Evolutionary conservation across 2,888 invertebrate species (phyloP), one percentile per base, ranked within the genome.

Genomic region (Mamestra brassicae): DNA sequence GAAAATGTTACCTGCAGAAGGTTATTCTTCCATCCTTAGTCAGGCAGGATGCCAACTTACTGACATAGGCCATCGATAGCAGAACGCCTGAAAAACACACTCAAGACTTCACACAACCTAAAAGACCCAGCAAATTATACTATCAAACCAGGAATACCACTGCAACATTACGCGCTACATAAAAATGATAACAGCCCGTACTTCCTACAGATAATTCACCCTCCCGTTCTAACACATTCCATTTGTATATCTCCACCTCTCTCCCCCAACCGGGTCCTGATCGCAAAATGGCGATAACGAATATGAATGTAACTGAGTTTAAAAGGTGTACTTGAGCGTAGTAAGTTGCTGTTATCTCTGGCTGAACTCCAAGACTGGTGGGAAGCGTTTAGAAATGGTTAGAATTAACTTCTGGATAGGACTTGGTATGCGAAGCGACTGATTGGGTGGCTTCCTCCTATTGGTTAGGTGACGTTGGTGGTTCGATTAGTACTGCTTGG

Each of bases 231-330:
- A 54, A 42, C 78, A 65, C 50, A 63, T 36, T 11, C 7, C n/a
- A 38, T 66, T 62, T 47, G 26, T 58, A 71, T 79, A 71, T 76
- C 64, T 55, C 71, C 71, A 71, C 83, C 86, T 71, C 66, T 60
- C 64, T 81, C 74, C 57, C 68, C 69, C 68, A 67, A 54, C 69
- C 60, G 74, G 75, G 76, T 60, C 62, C 73, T 78, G 85, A 84
- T 86, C 85, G 74, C 77, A 74, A 72, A 80, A 74, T 79, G 84
- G 73, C 80, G 87, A 89, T 88, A 85, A 81, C 71, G 85, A 81
- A 85, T 86, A 90, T 88, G 86, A 90, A 89, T 87, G 85, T 80
- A 85, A 88, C 89, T 88, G 84, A 84, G 81, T 87, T 84, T 84
- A 73, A 83, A 83, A 81, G 80, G 86, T 86, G 74, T 85, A 80